phyloP scores from a whole-genome alignment of 64 coral and sea anemone genomes.

The Montipora foliosa region DNA sequence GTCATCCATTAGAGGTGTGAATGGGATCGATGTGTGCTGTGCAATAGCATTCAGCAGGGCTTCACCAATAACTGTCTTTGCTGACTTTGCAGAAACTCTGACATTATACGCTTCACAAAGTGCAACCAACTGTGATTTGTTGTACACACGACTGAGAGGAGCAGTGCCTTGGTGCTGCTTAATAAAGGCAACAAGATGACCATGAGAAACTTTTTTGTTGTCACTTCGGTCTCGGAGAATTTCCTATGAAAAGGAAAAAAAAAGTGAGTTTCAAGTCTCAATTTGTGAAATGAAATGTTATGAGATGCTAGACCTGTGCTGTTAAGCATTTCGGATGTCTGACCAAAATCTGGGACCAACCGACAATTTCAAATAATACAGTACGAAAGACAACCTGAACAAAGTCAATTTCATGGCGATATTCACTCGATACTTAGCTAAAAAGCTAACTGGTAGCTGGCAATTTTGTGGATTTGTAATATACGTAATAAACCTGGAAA shows the following conservation, averaged over 20 bases:
- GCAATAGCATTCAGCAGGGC: neutral
- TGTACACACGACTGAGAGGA: neutral
- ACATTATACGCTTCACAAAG: constrained; percentile 45
- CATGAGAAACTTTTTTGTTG: neutral
- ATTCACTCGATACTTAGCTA: too few species aligned
- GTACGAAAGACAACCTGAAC: too few species aligned
- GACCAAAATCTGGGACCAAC: too few species aligned
- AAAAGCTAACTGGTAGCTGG: too few species aligned
- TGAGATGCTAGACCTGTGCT: too few species aligned
- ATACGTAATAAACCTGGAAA: too few species aligned
- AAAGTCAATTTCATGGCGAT: too few species aligned
- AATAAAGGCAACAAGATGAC: constrained; percentile 8
- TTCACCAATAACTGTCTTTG: constrained; percentile 4
- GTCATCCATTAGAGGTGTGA: constrained; percentile 28
- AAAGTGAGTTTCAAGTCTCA: neutral
- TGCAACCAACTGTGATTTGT: neutral
- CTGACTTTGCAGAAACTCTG: neutral
- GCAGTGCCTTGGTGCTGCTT: neutral
- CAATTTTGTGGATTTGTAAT: too few species aligned
- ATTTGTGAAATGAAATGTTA: neutral
- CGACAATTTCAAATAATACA: too few species aligned
- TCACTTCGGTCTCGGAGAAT: constrained; percentile 38
- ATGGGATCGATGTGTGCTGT: neutral
- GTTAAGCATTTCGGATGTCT: too few species aligned
- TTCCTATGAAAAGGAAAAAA: neutral